Conservation (phyloP, 64 coral and sea anemone genomes). For the Trachythela sp. region DNA sequence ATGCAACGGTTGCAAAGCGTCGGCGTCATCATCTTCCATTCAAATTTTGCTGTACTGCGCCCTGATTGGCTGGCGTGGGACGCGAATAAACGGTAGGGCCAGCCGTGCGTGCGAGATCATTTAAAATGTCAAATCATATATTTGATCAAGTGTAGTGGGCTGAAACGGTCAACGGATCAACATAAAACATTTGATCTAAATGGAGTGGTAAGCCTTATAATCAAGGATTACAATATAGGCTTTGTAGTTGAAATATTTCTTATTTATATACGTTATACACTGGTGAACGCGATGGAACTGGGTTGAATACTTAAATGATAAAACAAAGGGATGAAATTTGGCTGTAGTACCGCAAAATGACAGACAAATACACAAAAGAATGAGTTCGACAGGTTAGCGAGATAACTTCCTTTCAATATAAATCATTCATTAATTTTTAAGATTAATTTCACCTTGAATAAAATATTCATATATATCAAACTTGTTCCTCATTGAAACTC, state of each 20-base stretch:
- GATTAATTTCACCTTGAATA: not conserved
- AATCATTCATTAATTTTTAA: not conserved
- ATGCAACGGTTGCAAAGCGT: not conserved
- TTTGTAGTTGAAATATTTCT: not conserved
- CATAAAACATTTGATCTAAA: not conserved
- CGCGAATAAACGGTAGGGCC: not conserved
- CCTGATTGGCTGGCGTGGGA: not conserved
- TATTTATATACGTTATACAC: too few species aligned
- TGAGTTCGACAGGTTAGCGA: not conserved
- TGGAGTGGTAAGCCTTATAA: not conserved
- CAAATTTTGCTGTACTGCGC: not conserved
- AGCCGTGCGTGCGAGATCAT: not conserved
- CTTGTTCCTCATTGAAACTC: not conserved
- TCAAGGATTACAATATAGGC: not conserved
- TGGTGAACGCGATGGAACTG: not conserved
- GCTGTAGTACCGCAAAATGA: not conserved
- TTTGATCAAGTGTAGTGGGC: not conserved
- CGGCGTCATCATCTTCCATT: not conserved
- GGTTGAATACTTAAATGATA: not conserved
- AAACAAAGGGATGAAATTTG: not conserved
- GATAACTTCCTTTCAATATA: not conserved
- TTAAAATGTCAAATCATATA: conserved; percentile 15
- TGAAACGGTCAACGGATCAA: not conserved
- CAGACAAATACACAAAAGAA: not conserved
- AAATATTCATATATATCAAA: not conserved